Conservation (phyloP, 64 coral and sea anemone genomes). For the Stichodactyla helianthus region DNA sequence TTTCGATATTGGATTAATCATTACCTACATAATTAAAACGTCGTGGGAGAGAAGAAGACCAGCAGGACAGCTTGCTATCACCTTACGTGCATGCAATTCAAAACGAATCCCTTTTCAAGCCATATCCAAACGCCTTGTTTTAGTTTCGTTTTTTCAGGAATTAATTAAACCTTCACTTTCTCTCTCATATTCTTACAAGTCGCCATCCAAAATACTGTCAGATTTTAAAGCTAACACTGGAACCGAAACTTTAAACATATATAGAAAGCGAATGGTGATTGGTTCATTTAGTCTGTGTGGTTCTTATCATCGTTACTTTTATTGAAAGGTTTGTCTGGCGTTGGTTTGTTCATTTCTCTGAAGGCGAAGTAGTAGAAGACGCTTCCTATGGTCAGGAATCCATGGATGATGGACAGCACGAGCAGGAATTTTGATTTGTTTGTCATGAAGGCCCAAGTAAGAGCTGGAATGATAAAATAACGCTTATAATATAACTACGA, state of each 20-base stretch:
- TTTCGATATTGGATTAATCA: neutral
- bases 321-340: constrained; percentile 56
- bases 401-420: constrained; percentile 30
- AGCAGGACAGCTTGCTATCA: neutral
- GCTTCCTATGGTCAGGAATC: constrained; percentile 35
- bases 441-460: constrained; percentile 43
- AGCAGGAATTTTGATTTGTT: constrained; percentile 38
- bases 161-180: too few species aligned
- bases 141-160: too few species aligned
- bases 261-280: constrained; percentile 8
- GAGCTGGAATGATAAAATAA: constrained; percentile 17
- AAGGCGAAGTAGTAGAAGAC: constrained; percentile 54
- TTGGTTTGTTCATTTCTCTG: constrained; percentile 60
- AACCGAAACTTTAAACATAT: neutral
- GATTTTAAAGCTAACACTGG: neutral
- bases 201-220: neutral
- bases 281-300: constrained; percentile 45
- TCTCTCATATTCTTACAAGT: neutral
- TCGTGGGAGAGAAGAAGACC: neutral
- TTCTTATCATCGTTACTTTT: constrained; percentile 34
- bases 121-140: too few species aligned
- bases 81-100: neutral
- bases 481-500: too few species aligned
- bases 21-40: neutral
- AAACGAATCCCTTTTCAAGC: too few species aligned